Base-by-base conservation (phyloP, 2,797 vertebrate species). In the Dendrocincla fuliginosa region DNA sequence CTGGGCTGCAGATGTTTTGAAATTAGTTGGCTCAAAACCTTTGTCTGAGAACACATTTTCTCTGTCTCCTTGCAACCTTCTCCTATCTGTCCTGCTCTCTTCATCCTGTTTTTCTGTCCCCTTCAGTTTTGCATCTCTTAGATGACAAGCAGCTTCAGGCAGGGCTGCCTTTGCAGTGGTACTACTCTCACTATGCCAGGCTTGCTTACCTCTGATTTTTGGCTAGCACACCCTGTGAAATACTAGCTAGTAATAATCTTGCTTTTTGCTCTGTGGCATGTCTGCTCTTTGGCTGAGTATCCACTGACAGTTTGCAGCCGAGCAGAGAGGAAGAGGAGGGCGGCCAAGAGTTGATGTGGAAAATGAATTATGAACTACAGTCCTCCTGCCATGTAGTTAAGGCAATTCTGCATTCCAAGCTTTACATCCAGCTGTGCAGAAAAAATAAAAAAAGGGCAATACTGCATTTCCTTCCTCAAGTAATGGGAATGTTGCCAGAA, bases 351-450 rank as follows among this genome's bases (percentile, higher is more conserved):
- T 37, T 89, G 81, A 75, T 90, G 89, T 92, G 75, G 71, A 92
- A 96, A 89, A 96, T 87, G 90, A 95, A 89, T 96, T 92, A 80
- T 83, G 56, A 87, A 13, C 60, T 91, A 53, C 81, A 71, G 56
- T 92, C 53, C 65, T 91, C 52, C 75, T 95, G 70, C 88, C 70
- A 37, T 4, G 15, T 70, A 52, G 74, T 89, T 84, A 82, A 87
- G 27, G 37, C 78, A 77, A 24, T 71, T 90, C 50, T 88, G 71
- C 88, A 87, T 87, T 92, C 84, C 81, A 95, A 77, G 63, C 49
- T 93, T 84, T 73, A 35, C 46, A 69, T 87, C 47, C 68, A 83
- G 19, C 64, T 68, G 85, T 0, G 0, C 32, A 61, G 67, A 57
- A 61, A 35, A 30, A 52, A 30, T 17, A 52, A 52, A 30, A 47